These are phyloP conservation scores for Nylanderia fulva DNA, from an alignment of 1,140 invertebrate genomes.

Conservation along the genomic window DNA sequence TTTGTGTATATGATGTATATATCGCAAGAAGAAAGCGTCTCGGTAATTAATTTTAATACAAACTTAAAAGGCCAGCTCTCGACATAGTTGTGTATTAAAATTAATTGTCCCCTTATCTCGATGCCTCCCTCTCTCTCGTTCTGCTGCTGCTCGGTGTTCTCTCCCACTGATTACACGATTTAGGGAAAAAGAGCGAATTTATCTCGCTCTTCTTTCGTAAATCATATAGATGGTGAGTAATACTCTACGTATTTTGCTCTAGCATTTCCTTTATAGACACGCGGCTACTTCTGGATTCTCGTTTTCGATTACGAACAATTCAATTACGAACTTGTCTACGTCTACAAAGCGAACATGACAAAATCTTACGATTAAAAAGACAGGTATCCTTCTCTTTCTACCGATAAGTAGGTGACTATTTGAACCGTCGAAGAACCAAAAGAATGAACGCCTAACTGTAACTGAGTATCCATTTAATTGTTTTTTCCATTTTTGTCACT, in stretches of 20 bases:
- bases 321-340: constrained; percentile 52
- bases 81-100: constrained; percentile 79
- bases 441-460: constrained; percentile 39
- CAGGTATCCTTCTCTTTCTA: constrained; percentile 47
- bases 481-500: background rate
- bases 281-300: constrained; percentile 62
- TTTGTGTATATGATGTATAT: background rate
- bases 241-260: constrained; percentile 53
- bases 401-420: constrained; percentile 48
- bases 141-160: constrained; percentile 38
- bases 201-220: background rate
- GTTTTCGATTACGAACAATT: constrained; percentile 38
- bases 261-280: constrained; percentile 57
- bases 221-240: constrained; percentile 31
- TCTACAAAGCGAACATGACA: constrained; percentile 73
- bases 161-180: background rate
- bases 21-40: constrained; percentile 57
- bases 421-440: constrained; percentile 55
- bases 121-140: background rate
- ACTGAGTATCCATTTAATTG: constrained; percentile 29
- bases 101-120: constrained; percentile 70
- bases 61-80: constrained; percentile 81
- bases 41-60: constrained; percentile 79
- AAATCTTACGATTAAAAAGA: constrained; percentile 73
- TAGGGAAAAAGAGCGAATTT: constrained; percentile 10